Evolutionary conservation across 2,797 vertebrate species (phyloP), one percentile per base, ranked within the genome.

Genomic region (Sciurus carolinensis): DNA sequence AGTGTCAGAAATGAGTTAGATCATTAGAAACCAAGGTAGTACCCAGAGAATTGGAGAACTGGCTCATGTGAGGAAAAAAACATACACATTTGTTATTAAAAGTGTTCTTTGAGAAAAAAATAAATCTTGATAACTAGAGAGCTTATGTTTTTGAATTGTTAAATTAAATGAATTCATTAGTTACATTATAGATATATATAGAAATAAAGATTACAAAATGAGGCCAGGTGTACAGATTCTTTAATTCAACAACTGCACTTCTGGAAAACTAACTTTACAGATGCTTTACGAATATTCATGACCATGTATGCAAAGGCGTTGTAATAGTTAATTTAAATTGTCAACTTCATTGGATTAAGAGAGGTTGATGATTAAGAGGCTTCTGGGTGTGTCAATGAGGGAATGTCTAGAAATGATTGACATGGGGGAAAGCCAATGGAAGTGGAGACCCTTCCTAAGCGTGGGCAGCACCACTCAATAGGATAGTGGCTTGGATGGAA

Each of bases 141-240:
- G n/a, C 20, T 59, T 47, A 72, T 20, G 10, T 64, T 71, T 18
- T 54, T 76, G 62, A 87, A 62, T 57, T 54, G 12, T 7, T 64
- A 42, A 64, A 44, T 62, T 82, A 82, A 62, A 82, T 84, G 5
- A 75, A 91, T 76, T 62, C 52, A 50, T 57, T 86, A 92, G 54
- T 14, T 36, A 24, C 62, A 3, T 8, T 52, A 42, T 39, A 17
- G 30, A 26, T 33, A 88, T 39, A 80, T 66, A 39, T 17, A 90
- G 36, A 94, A 83, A 62, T 75, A 85, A 62, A 77, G 7, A 90
- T 72, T 64, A 28, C 67, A 69, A 94, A 79, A 69, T 69, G 24
- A 83, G 57, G 10, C 50, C 69, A 77, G 15, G 4, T 62, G 9
- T 73, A 73, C 14, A 33, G 22, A 33, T 57, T 30, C 33, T 52